These are phyloP conservation scores for Phragmatobia fuliginosa DNA, from an alignment of 2,888 invertebrate genomes.

Conservation along the genomic window DNA sequence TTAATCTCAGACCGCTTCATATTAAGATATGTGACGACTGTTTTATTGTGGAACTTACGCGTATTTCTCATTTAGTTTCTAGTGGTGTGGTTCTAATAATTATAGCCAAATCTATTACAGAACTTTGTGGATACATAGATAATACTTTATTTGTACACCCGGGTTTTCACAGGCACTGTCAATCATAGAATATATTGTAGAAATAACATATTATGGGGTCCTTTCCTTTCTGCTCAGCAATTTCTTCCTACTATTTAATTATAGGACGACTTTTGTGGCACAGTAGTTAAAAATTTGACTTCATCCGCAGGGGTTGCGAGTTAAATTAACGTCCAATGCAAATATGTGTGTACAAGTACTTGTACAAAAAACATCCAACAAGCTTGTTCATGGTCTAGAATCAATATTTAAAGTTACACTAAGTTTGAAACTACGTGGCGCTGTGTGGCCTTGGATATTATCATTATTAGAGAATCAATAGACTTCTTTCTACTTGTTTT, in stretches of 20 bases:
- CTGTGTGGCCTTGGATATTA: background rate
- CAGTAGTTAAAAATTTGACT: background rate
- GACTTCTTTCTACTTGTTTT: background rate
- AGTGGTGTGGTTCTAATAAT: background rate
- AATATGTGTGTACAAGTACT: background rate
- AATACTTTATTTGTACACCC: no score
- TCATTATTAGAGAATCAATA: background rate
- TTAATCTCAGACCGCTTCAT: conserved; percentile 50
- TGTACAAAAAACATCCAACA: background rate
- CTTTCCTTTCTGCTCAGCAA: no score
- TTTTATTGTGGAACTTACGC: conserved; percentile 11
- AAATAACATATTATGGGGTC: no score
- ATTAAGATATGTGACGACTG: conserved; percentile 34
- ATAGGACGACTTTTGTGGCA: background rate
- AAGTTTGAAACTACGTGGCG: background rate
- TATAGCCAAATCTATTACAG: background rate
- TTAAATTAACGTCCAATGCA: background rate
- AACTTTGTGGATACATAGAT: no score
- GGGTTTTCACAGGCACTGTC: no score
- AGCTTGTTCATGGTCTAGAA: background rate
- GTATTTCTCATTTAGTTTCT: background rate
- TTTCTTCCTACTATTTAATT: background rate
- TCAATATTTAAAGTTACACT: background rate
- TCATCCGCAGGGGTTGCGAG: background rate
- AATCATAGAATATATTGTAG: no score